Evolutionary conservation across 1,140 invertebrate species (phyloP), one percentile per base, ranked within the genome.

Genomic region (Caenorhabditis inopinata): DNA sequence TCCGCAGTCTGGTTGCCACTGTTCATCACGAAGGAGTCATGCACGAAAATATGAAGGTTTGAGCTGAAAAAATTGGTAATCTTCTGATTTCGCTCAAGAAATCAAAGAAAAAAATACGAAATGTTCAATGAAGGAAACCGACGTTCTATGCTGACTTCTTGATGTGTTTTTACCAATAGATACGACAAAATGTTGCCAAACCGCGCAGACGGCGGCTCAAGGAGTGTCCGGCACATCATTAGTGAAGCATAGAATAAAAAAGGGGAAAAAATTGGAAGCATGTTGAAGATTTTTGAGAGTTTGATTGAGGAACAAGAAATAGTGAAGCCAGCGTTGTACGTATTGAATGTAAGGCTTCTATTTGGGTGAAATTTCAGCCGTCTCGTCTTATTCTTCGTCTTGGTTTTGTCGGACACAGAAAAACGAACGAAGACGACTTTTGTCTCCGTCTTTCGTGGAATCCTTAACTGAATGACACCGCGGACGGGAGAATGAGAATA

Each of bases 171-270:
- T 32, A 32, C 38, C 58, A 68, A 68, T 68, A 29, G 38, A 29
- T n/a, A 68, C n/a, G 38, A 68, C 58, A n/a, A 68, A 68, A 68
- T 68, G 58, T 68, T 68, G 58, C 58, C 58, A 68, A 68, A 68
- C 38, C 58, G 58, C n/a, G n/a, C n/a, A n/a, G n/a, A n/a, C 23
- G 12, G 38, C 35, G 38, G 35, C 58, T 68, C 58, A 68, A 68
- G 38, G 58, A 68, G 58, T 68, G 58, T 38, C 58, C 38, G 58
- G 58, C 58, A 68, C 58, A 68, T 32, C 58, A 68, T 68, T 68
- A 68, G 58, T 68, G 58, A 68, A 68, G 38, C 58, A 68, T 68
- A 38, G 58, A 68, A 68, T n/a, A n/a, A 68, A 68, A 68, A 23
- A 32, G 11, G 58, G 12, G 32, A 27, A 16, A 68, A 68, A 16